Conservation (phyloP, 2,888 invertebrate species). For the Agrotis ipsilon region DNA sequence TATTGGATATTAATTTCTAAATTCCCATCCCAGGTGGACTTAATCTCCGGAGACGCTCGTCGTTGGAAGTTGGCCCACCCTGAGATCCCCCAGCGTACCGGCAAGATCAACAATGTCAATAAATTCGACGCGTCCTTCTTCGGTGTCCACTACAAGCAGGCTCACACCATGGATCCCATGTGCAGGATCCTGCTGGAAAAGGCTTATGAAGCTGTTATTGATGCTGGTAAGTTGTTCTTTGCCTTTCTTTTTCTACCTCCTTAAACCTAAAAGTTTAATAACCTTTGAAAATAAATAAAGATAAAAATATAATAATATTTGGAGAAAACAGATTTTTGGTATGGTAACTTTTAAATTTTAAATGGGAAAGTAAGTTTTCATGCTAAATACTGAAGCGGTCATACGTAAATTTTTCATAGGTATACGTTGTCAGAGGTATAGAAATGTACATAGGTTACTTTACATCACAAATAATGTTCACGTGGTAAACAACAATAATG, state of each 20-base stretch:
- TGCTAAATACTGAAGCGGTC: too few relatives aligned
- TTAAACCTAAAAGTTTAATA: not conserved
- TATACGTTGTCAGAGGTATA: too few relatives aligned
- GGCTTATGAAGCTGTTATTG: conserved; percentile 95
- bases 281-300: not conserved
- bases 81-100: conserved; percentile 94
- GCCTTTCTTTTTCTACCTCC: not conserved
- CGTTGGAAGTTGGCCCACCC: conserved; percentile 94
- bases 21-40: conserved; percentile 92
- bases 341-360: too few relatives aligned
- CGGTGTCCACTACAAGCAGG: conserved; percentile 94
- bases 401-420: too few relatives aligned
- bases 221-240: conserved; percentile 89
- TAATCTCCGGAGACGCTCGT: conserved; percentile 95
- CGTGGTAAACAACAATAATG: too few relatives aligned
- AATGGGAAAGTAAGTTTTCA: too few relatives aligned
- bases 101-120: conserved; percentile 93
- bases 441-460: too few relatives aligned
- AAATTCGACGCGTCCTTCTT: conserved; percentile 95
- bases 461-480: too few relatives aligned
- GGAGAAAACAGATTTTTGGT: not conserved
- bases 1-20: not conserved
- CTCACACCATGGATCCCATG: conserved; percentile 95
- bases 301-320: not conserved
- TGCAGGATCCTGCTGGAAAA: conserved; percentile 94